Evolutionary conservation across 2,888 invertebrate species (phyloP), one percentile per base, ranked within the genome.

Genomic region (Leucoptera coffeella): DNA sequence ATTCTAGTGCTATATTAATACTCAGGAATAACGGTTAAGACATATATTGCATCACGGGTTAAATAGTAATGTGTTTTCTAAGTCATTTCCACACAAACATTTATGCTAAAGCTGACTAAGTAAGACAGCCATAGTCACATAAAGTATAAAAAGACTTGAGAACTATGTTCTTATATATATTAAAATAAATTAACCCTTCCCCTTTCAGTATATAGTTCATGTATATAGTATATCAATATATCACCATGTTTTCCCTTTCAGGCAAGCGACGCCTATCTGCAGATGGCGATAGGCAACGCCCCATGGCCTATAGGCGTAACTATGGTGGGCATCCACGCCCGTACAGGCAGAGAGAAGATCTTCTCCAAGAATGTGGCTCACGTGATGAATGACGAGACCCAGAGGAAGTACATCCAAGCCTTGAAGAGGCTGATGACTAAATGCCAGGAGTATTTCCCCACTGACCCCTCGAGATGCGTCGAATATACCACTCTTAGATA

Each of bases 301-400:
- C 97, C 99, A 0, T 99, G 99, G 99, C 99, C 99, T 1, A 99
- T 99, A 42, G 99, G 97, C 41, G 99, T 99, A 0, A 99, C 99
- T 36, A 97, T 99, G 92, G 97, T 99, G 20, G 99, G 99, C 57
- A 97, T 99, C 45, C 99, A 99, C 59, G 97, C 99, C 3, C 88
- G 99, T 78, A 97, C 99, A 0, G 99, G 99, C 6, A 80, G 97
- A 38, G 97, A 99, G 55, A 99, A 97, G 57, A 96, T 99, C 52
- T 97, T 96, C 55, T 96, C 96, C 0, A 93, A 95, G 56, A 97
- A 99, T 50, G 96, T 99, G 0, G 99, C 99, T 0, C 95, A 94
- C 43, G 92, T 92, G 0, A 87, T 99, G 79, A 99, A 99, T 47
- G 97, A 99, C 45, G 97, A 99, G 69, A 97, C 96, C 0, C 99